Evolutionary conservation across 2,888 invertebrate species (phyloP).

Genomic region (Scelioninae gen. 1): DNA sequence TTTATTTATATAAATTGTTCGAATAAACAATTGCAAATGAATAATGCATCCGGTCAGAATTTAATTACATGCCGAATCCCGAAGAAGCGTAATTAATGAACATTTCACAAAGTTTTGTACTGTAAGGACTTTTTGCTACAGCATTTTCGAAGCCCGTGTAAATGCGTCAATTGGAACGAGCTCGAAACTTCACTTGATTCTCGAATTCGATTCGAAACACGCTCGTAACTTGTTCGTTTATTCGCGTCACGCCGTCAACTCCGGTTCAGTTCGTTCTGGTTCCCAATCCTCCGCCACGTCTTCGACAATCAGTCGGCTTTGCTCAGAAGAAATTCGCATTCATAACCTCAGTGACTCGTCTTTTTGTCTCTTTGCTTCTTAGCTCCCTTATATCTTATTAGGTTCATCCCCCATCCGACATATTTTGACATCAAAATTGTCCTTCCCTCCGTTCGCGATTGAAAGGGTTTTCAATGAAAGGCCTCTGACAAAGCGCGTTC

Average conservation of each 20-base stretch:
- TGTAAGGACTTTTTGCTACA: constrained; percentile 50
- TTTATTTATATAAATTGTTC: constrained; percentile 42
- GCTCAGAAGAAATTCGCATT: constrained; percentile 80
- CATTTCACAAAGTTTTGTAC: constrained; percentile 60
- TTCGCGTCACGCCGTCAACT: constrained; percentile 81
- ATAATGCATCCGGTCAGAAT: constrained; percentile 53
- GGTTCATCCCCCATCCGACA: constrained; percentile 54
- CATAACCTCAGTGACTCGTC: constrained; percentile 78
- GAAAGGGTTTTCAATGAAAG: constrained; percentile 60
- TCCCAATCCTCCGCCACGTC: constrained; percentile 71
- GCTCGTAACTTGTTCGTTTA: constrained; percentile 78
- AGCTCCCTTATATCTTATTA: constrained; percentile 63
- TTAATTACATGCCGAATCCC: constrained; percentile 44
- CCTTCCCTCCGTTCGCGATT: constrained; percentile 73
- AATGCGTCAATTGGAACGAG: constrained; percentile 67
- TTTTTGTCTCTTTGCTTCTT: constrained; percentile 64
- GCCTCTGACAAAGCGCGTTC: constrained; percentile 12
- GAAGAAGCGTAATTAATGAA: constrained; percentile 65
- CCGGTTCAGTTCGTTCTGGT: constrained; percentile 64
- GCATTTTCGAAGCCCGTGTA: constrained; percentile 69
- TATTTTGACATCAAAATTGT: constrained; percentile 78
- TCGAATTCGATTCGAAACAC: constrained; percentile 79
- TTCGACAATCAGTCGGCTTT: constrained; percentile 78
- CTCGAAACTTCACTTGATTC: constrained; percentile 67
- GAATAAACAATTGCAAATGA: constrained; percentile 54